These are phyloP conservation scores for Acanthopagrus latus DNA, from an alignment of 2,797 vertebrate genomes.

Conservation along the genomic window DNA sequence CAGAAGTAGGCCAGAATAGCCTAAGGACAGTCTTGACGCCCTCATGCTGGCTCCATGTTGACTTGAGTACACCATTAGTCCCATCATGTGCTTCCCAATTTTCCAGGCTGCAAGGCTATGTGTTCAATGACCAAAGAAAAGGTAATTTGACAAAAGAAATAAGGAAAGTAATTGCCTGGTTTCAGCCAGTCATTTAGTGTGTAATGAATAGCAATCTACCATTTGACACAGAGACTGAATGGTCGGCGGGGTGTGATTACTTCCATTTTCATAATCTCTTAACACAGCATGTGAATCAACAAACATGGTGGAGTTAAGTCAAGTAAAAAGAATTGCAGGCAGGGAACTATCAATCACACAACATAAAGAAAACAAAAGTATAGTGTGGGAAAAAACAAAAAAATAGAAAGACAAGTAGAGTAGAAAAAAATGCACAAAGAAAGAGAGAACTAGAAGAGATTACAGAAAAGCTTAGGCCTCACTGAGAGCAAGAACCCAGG, in stretches of 20 bases:
- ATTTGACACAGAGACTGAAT: slow-evolving; percentile 11
- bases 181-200: slow-evolving; percentile 27
- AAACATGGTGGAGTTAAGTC: not conserved
- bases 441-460: not conserved
- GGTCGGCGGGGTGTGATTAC: not conserved
- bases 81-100: slow-evolving; percentile 28
- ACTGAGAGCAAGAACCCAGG: slow-evolving; percentile 31
- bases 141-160: slow-evolving; percentile 18
- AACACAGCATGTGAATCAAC: slow-evolving; percentile 21
- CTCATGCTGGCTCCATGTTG: slow-evolving; percentile 27
- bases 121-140: slow-evolving; percentile 42
- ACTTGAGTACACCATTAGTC: slow-evolving; percentile 41
- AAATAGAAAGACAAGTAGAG: not conserved
- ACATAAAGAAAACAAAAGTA: slow-evolving; percentile 3
- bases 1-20: slow-evolving; percentile 7
- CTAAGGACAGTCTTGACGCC: slow-evolving; percentile 30
- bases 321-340: slow-evolving; percentile 1
- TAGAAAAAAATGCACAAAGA: not conserved
- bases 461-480: slow-evolving; percentile 10
- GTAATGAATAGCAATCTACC: slow-evolving; percentile 33
- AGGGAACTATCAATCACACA: not conserved
- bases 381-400: not conserved
- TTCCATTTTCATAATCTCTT: slow-evolving; percentile 41
- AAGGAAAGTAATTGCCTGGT: slow-evolving; percentile 28
- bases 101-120: slow-evolving; percentile 15